Evolutionary conservation across 2,113 vertebrate genomes (phyloP), one percentile per base, ranked within the genome.

Genomic region (Prochilodus magdalenae): DNA sequence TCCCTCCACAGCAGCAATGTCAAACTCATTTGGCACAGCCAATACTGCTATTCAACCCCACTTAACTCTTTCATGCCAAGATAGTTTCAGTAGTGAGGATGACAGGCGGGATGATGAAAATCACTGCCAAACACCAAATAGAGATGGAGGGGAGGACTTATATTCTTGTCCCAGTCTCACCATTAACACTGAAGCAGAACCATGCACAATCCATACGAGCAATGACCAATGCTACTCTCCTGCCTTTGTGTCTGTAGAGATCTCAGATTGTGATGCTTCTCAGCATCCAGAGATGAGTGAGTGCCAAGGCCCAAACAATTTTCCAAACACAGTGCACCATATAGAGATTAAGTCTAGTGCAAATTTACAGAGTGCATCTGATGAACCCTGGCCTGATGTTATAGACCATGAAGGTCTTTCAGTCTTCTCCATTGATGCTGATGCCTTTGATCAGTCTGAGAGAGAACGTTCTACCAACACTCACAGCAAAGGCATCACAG

Each of bases 401-500:
- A 67, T 63, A 27, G 76, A 55, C 59, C 75, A 65, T 7, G 73
- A 82, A 24, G 44, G 65, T 57, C 51, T n/a, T 5, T 55, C 47
- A 12, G 40, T 57, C 36, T 73, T 79, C 78, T 67, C 63, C 53
- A 77, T 83, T n/a, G 69, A 82, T 60, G 22, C 27, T 53, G 44
- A 73, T 75, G 70, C 55, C 29, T 79, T 81, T 24, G 60, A 84
- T 67, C 29, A 53, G 7, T 70, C 55, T 73, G 30, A 27, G 7
- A 57, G 53, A 49, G 86, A 80, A 59, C 59, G 73, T 62, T 77
- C 65, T 0, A 57, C 27, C 12, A 80, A 73, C 79, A 93, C 91
- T 83, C 91, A 89, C 30, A 89, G 75, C 87, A 89, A 90, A 89
- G 91, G 91, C 18, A 93, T 91, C 82, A 90, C 91, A n/a, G 89